Conservation (phyloP, 1,140 invertebrate species). For the Pogonognathellus flavescens region DNA sequence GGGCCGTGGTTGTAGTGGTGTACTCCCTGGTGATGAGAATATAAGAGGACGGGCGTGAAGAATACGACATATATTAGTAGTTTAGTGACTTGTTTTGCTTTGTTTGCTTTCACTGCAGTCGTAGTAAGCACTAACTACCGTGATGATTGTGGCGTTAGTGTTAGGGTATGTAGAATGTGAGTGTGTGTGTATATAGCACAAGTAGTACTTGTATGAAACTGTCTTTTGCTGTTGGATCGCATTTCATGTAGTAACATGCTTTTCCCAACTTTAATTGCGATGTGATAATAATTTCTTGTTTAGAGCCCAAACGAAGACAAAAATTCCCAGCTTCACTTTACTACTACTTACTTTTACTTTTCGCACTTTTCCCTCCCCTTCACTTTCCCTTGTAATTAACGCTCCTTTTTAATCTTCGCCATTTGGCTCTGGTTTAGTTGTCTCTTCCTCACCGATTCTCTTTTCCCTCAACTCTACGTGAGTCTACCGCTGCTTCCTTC, state of each 20-base stretch:
- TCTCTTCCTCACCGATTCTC: slow-evolving; percentile 40
- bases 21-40: slow-evolving; percentile 38
- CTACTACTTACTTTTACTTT: slow-evolving; percentile 11
- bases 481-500: background rate
- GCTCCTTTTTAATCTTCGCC: slow-evolving; percentile 45
- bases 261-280: slow-evolving; percentile 53
- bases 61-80: slow-evolving; percentile 42
- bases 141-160: slow-evolving; percentile 20
- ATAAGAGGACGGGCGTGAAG: slow-evolving; percentile 21
- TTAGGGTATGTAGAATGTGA: background rate
- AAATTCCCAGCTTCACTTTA: slow-evolving; percentile 17
- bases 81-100: slow-evolving; percentile 25
- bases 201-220: background rate
- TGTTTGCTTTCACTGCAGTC: slow-evolving; percentile 14
- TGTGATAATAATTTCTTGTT: slow-evolving; percentile 44
- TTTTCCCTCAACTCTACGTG: slow-evolving; percentile 24
- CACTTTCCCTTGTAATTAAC: slow-evolving; percentile 50
- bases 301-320: slow-evolving; percentile 18
- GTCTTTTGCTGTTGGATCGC: slow-evolving; percentile 13
- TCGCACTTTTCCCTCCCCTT: slow-evolving; percentile 30
- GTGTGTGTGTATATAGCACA: background rate
- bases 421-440: slow-evolving; percentile 32
- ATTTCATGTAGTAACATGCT: slow-evolving; percentile 26
- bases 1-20: background rate
- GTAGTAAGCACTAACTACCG: background rate